Evolutionary conservation across 2,888 invertebrate genomes (phyloP), one percentile per base, ranked within the genome.

Genomic region (Netelia inedita): DNA sequence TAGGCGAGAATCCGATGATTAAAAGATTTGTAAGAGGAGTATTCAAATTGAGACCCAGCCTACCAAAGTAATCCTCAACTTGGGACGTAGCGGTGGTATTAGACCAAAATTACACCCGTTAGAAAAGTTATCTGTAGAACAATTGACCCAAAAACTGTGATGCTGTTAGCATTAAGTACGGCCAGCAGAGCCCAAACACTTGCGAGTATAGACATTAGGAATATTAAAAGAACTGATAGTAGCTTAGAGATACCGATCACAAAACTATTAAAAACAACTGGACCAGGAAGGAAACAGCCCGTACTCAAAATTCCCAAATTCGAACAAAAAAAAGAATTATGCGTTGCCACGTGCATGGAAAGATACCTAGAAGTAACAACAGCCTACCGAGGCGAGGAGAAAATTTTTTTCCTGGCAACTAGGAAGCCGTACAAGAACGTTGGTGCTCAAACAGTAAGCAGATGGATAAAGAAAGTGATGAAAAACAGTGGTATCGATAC

Each of bases 11-110:
- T 5, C 28, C 28, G 2, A 69, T 75, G 53, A 75, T 71, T n/a
- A 63, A 50, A 53, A 79, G 66, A 59, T 75, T 72, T 57, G 73
- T 82, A 73, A 79, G 55, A 41, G 76, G 75, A 16, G 55, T 76
- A 14, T 55, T 74, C 46, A 65, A 83, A 65, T n/a, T 35, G n/a
- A 82, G 57, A 57, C 21, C 78, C 71, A 66, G 61, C 35, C 41
- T 65, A 11, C 79, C 79, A 5, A 79, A 69, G 16, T 74, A 79
- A 14, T 72, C 78, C 11, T 72, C 74, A 23, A 83, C 83, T 2
- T 83, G 83, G 79, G 74, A 79, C 28, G 69, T 69, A 2, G 76
- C 41, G 1, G 2, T 28, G 28, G 28, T 28, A 28, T 28, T 28
- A 28, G 28, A 28, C 5, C 28, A 28, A 5, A 2, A 2, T 28